Evolutionary conservation across 2,888 invertebrate genomes (phyloP), one percentile per base, ranked within the genome.

Genomic region (Dexiosoma caninum): DNA sequence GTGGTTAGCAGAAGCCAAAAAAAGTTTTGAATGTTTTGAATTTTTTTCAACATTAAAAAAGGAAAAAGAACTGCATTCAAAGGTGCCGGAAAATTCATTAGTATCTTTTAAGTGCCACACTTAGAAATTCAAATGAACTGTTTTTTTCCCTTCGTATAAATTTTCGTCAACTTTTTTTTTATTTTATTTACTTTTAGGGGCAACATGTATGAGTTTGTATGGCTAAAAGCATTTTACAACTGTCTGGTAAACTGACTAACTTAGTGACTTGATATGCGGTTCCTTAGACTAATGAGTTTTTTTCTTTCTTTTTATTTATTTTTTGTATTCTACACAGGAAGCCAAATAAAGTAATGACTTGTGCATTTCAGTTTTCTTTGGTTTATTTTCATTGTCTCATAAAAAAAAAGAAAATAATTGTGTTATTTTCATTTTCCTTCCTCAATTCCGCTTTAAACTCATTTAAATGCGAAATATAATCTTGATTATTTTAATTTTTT

Each of bases 11-110:
- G 64, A 27, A 12, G 9, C n/a, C 27, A 27, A 6, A 27, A 6
- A 27, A 27, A 27, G 6, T 27, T 27, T 27, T 5, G 6, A 30
- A 27, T 46, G 23, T 57, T 44, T 57, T 57, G 8, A 19, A 10
- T 60, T 51, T 32, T n/a, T 10, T 51, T 49, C 7, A 8, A 14
- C 44, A 21, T 14, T 37, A 9, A 44, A 16, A 42, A 40, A 49
- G n/a, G n/a, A 49, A 49, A 37, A 46, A 70, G 27, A 5, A 42
- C 32, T 40, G 4, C 44, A 60, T 76, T 60, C 27, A 30, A 46
- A 80, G 66, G 72, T 77, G 46, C 53, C 66, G 27, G 37, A 62
- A 77, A 77, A 51, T 81, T 74, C 77, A 81, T 81, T 81, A 77
- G 67, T 62, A 19, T 21, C 49, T 64, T 42, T 32, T 42, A 64